Evolutionary conservation across 2,797 vertebrate species (phyloP).

Genomic region (Iguana delicatissima): DNA sequence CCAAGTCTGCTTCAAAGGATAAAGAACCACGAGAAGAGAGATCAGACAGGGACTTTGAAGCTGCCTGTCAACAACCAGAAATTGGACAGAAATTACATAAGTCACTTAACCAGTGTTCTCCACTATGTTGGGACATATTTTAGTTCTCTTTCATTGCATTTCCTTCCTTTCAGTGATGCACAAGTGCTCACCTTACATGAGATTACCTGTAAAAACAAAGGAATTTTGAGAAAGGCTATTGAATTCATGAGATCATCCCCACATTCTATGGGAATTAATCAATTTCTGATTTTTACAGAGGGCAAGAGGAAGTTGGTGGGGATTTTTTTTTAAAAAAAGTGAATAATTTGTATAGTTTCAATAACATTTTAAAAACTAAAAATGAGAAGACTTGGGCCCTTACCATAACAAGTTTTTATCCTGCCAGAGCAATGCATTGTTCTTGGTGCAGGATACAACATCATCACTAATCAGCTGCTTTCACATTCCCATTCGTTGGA

Average conservation of each 20-base stretch:
- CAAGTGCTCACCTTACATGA: not conserved
- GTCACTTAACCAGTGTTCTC: no score
- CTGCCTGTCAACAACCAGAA: no score
- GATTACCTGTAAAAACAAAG: not conserved
- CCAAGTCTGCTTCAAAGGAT: no score
- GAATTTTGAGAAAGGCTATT: not conserved
- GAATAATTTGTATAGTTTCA: not conserved
- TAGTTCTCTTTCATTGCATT: not conserved
- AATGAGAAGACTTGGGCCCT: slow-evolving; percentile 10
- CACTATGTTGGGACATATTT: no score
- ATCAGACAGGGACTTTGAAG: no score
- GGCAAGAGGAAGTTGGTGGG: not conserved
- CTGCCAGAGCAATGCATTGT: no score
- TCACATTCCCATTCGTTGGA: no score
- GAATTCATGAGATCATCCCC: not conserved
- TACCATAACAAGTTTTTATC: no score
- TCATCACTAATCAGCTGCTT: no score
- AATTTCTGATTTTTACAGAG: not conserved
- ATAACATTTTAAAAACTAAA: slow-evolving; percentile 55
- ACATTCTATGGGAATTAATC: not conserved
- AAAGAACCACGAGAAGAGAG: no score
- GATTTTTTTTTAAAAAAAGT: not conserved
- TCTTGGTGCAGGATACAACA: no score
- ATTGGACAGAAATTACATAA: no score
- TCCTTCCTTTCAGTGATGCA: not conserved